phyloP scores from a whole-genome alignment of 2,113 vertebrate species.

The Calidris pugnax region DNA sequence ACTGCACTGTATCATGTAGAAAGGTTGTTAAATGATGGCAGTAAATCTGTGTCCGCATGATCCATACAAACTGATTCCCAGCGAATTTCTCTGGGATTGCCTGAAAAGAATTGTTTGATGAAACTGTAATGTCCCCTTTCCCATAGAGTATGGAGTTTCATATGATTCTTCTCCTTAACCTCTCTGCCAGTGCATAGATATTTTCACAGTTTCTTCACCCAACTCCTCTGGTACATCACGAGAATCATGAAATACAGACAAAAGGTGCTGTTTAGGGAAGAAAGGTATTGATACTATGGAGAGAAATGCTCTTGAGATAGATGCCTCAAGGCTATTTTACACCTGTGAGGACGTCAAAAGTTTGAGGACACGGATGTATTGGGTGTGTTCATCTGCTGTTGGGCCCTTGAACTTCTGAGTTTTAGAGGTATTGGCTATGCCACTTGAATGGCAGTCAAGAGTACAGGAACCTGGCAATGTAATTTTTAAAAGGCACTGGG shows the following conservation, averaged over 20 bases:
- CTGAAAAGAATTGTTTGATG: neutral
- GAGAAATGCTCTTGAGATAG: neutral
- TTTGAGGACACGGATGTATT: neutral
- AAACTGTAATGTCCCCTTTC: neutral
- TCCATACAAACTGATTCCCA: neutral
- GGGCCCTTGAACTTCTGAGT: neutral
- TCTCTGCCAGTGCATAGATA: accelerated
- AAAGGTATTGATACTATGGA: neutral
- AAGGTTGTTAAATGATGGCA: neutral
- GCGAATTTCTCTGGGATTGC: neutral
- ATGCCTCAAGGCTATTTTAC: neutral
- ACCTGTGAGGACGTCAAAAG: neutral
- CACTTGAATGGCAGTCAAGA: neutral
- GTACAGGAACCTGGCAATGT: neutral
- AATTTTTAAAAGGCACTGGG: neutral
- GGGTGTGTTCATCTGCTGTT: neutral
- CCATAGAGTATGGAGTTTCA: neutral
- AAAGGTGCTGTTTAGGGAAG: neutral
- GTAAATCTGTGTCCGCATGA: neutral
- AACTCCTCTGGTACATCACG: accelerated
- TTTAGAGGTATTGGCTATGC: neutral
- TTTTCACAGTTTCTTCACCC: neutral
- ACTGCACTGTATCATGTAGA: neutral
- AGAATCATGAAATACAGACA: neutral
- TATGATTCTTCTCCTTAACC: neutral